These are phyloP conservation scores for Pristionchus entomophagus DNA, from an alignment of 2,888 invertebrate species.

Conservation along the genomic window DNA sequence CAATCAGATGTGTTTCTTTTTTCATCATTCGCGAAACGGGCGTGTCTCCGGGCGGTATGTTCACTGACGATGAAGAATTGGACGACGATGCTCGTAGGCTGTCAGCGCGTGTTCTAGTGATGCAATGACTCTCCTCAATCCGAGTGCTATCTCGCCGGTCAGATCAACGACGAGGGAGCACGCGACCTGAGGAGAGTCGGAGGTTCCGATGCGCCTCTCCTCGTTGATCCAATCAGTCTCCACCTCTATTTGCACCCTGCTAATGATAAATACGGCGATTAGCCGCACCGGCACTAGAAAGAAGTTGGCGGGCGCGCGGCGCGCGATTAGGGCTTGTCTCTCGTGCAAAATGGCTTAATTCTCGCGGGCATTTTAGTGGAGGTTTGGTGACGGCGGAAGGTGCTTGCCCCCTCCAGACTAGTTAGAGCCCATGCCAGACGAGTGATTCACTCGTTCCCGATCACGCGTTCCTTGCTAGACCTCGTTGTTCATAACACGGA, in stretches of 20 bases:
- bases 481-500: too few species aligned
- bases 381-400: neutral
- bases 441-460: neutral
- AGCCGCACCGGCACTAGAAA: conserved; percentile 16
- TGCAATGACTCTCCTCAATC: too few species aligned
- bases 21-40: too few species aligned
- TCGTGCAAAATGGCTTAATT: conserved; percentile 25
- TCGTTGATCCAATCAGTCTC: conserved; percentile 1
- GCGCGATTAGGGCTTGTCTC: neutral
- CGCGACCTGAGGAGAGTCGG: too few species aligned
- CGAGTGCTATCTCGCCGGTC: too few species aligned
- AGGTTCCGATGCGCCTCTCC: neutral
- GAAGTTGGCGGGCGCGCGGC: neutral
- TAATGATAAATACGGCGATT: neutral
- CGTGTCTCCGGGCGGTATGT: too few species aligned
- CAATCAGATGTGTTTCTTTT: too few species aligned
- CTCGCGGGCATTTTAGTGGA: neutral
- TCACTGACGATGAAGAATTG: too few species aligned
- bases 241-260: neutral
- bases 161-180: too few species aligned
- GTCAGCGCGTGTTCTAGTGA: too few species aligned
- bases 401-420: neutral
- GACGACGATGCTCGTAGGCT: too few species aligned
- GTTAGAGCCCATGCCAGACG: neutral
- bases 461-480: neutral